Evolutionary conservation across 2,113 vertebrate genomes (phyloP), one percentile per base, ranked within the genome.

Genomic region (Orientallactaga bullata): DNA sequence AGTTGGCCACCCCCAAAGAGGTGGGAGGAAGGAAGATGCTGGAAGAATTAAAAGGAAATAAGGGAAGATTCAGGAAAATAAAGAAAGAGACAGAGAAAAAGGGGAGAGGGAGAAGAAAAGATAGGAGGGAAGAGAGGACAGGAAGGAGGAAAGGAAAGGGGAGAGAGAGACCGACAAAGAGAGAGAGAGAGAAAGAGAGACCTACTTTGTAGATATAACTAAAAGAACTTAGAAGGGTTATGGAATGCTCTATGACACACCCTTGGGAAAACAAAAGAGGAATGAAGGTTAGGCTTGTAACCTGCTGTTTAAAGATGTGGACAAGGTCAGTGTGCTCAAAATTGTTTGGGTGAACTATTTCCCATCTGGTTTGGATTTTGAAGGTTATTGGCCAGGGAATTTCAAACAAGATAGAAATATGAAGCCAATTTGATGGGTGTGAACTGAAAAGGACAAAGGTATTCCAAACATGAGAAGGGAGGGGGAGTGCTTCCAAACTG

Each of bases 361-460:
- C 80, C 88, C 96, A 97, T 96, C 93, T 97, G 96, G 94, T 96
- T 96, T 6, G 12, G 94, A 83, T 96, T 97, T 96, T 82, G 76
- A 39, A 95, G 90, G 92, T 95, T 96, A 96, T 86, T 90, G 95
- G 74, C 65, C 83, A 88, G 58, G 85, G 69, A 95, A 78, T 95
- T 96, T 93, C 90, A 95, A 95, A 95, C 94, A 93, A 96, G 96
- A 95, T 96, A 76, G 95, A 97, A 97, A 97, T 72, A 90, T 1
- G 8, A 97, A 93, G 96, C 94, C 95, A 97, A 96, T 96, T 94
- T 97, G 94, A 96, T 93, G 96, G 93, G 93, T 85, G 95, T 95
- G 95, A 96, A 89, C 93, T 94, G 95, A 96, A 96, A 93, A 32
- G 91, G 97, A 96, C 96, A 96, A 92, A 94, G 65, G 79, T 95